A percentile compares a stretch with the other conserved stretches of the same genome.
Evolutionary conservation across 2,113 vertebrate species (phyloP).

Genomic region (Nematolebias whitei): DNA sequence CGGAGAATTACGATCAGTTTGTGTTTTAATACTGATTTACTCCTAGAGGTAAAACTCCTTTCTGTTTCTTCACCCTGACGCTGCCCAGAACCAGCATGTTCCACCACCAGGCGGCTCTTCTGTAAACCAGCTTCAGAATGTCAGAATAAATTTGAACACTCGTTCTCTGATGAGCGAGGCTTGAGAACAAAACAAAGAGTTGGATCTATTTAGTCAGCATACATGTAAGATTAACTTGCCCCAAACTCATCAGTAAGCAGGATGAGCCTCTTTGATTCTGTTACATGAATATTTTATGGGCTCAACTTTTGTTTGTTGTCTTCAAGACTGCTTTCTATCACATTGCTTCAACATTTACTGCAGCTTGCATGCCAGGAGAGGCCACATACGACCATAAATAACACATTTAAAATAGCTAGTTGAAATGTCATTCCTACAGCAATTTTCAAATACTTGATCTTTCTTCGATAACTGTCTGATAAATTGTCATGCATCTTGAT

Average conservation of each 20-base stretch:
- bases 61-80: too few species aligned
- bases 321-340: neutral
- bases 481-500: too few species aligned
- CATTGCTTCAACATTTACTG: too few species aligned
- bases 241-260: constrained; percentile 40
- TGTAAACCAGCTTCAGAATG: neutral
- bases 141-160: neutral
- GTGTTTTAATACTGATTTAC: too few species aligned
- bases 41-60: too few species aligned
- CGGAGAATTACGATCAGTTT: too few species aligned
- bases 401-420: neutral
- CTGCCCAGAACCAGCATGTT: too few species aligned
- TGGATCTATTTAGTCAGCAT: constrained; percentile 3
- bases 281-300: constrained; percentile 35
- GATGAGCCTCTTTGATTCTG: constrained; percentile 8
- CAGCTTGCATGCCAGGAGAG: neutral
- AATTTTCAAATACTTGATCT: too few species aligned
- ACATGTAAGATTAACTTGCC: constrained; percentile 14
- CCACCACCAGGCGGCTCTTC: too few species aligned
- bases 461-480: too few species aligned
- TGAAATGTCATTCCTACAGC: too few species aligned
- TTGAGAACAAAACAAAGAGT: neutral
- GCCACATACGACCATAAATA: neutral
- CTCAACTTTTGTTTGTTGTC: constrained; percentile 14
- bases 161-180: neutral